Percentiles rank a stretch among this genome's conserved stretches.
Conservation (phyloP, 2,797 vertebrate species). For the Alauda arvensis region DNA sequence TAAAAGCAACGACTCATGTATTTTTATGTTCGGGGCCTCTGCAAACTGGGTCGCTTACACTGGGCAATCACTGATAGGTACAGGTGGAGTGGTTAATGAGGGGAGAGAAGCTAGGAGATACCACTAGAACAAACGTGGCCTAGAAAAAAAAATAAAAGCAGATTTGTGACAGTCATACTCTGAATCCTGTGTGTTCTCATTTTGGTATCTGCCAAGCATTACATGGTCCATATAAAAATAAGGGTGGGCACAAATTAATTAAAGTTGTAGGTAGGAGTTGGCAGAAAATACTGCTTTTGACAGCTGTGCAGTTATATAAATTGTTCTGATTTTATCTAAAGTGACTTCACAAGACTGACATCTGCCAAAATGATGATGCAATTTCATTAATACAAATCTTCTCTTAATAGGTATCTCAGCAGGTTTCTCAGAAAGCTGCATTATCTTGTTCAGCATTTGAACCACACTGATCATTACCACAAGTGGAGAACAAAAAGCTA, state of each 20-base stretch:
- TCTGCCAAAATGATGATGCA: neutral
- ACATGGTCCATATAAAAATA: neutral
- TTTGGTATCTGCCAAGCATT: neutral
- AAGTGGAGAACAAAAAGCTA: neutral
- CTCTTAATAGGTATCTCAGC: neutral
- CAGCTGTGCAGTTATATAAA: neutral
- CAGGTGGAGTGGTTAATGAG: fast-evolving
- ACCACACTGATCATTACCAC: neutral
- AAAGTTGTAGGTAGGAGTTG: neutral
- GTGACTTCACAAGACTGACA: neutral
- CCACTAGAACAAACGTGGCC: neutral
- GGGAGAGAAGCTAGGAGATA: neutral
- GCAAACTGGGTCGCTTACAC: neutral
- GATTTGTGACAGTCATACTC: neutral
- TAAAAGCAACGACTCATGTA: fast-evolving
- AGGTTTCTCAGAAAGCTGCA: neutral
- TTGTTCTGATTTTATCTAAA: neutral
- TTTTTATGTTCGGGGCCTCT: neutral
- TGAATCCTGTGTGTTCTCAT: neutral
- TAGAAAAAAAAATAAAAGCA: neutral
- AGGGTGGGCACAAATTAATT: neutral
- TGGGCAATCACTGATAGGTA: neutral
- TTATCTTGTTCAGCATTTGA: neutral
- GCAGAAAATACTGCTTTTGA: neutral
- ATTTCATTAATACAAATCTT: neutral